Evolutionary conservation across 2,888 invertebrate genomes (phyloP), one percentile per base, ranked within the genome.

Genomic region (Idaea aversata): DNA sequence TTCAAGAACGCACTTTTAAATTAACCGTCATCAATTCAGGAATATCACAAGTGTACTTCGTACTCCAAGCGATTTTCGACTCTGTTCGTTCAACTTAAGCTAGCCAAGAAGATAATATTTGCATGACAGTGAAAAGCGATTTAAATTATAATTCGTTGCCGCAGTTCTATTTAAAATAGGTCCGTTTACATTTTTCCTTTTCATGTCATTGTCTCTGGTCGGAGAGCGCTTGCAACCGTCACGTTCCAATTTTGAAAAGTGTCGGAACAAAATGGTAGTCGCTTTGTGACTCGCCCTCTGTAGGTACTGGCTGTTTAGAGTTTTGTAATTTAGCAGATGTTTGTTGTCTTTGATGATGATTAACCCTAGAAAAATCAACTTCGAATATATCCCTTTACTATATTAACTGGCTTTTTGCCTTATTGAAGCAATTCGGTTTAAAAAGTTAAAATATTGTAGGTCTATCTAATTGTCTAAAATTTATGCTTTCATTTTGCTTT

Each of bases 1-100:
- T 93, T 93, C 93, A 93, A 93, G 91, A 93, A 91, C 93, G 91
- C 90, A 92, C 91, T 93, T 93, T 93, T 92, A 92, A 92, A 93
- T 93, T 93, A 93, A 92, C 89, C 86, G 77, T 80, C 75, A 70
- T 70, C 72, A 81, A 75, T 78, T 77, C 74, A 67, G 77, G 70
- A 91, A 88, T 73, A 86, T 72, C 84, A 63, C 76, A 91, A 84
- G 77, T 73, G 77, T 65, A 74, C 57, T 15, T 59, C 59, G 64
- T 69, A 64, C 59, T 59, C 13, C 86, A 85, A 64, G 68, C 83
- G n/a, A 89, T 74, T 86, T 67, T 81, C 75, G 72, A 75, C 85
- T 73, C 72, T 88, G 80, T 34, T 15, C 16, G 64, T 64, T 57
- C 47, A 25, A 16, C 25, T 15, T 60, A 70, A 65, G 68, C 61